Evolutionary conservation across 2,113 vertebrate species (phyloP), one percentile per base, ranked within the genome.

Genomic region (Toxostoma redivivum): DNA sequence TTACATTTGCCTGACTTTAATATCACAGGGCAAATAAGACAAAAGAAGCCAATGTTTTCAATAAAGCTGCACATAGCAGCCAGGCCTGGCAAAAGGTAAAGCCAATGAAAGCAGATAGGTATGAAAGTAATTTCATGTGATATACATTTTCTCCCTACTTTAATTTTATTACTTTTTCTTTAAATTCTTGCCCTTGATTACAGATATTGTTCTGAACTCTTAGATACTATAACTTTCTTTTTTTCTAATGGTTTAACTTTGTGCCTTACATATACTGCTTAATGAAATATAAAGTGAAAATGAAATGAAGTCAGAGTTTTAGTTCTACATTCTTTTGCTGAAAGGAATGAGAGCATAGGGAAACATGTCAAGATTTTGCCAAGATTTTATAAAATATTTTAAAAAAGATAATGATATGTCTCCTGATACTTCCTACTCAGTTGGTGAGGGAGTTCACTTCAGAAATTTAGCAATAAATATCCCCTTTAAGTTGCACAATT

Each of bases 141-240:
- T 54, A 62, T 20, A 16, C 1, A 0, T 69, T 73, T 89, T 87
- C 44, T 70, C 24, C 6, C 24, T 77, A 11, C 38, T 87, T 86
- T 66, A 82, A 47, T 72, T 94, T 81, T 88, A 61, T n/a, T 79
- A 31, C 56, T 81, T 53, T 38, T 66, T 47, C 69, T 88, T 40
- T 67, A 61, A 93, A 86, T 73, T 19, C 38, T 87, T 79, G 18
- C 15, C 15, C 12, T 67, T 58, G 23, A 17, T 92, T 62, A 47
- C 15, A 47, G 0, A 0, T 13, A 4, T 50, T 54, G 5, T 76
- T 38, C 51, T 2, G 2, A 35, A 65, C 8, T 73, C 54, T 44
- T 38, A 40, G 17, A 25, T 57, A 24, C 10, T 51, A 35, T 12
- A 15, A 2, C 14, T 16, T 25, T 14, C 15, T 15, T 24, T 8